Base-by-base conservation (phyloP, 2,888 invertebrate species). In the Drosophila gaucha region DNA sequence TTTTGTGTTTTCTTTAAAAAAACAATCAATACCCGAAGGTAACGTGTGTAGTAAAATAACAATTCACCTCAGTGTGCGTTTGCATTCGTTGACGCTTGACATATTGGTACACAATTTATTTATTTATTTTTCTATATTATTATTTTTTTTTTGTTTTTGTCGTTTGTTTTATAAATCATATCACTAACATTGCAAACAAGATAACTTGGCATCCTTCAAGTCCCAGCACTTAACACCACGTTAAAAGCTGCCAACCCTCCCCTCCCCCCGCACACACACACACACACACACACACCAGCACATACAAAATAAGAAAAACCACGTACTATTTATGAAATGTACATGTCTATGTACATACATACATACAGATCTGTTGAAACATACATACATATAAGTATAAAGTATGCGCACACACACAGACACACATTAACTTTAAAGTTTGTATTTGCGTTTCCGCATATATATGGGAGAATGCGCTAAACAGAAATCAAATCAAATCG, bases 11-110 rank as follows among this genome's bases (percentile, higher is more conserved):
- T 78, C 68, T 64, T 86, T 84, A 60, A 86, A 86, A 84, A 84
- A 75, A 86, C 85, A 82, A 86, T 86, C 85, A 82, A 82, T 86
- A 82, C 80, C 80, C 87, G 80, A 82, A 82, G 80, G 80, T 82
- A 82, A 82, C 87, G 85, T 82, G 87, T 82, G 78, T 80, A 80
- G 74, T 44, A 39, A 49, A 73, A 75, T 62, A 74, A 55, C 60
- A 79, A 80, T 64, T 76, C 84, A 83, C 63, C 67, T 76, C 86
- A 79, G 83, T 86, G 83, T 79, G 76, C 80, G 80, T 80, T 83
- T 76, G 74, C 85, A 74, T 82, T 79, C 86, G 74, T 80, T 80
- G 84, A 80, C 80, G 80, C 80, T 80, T 84, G 85, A 77, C 85
- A 80, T 80, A 80, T 86, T 80, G 85, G 80, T 86, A 86, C 85